Conservation (phyloP, 2,113 vertebrate species). For the Bagarius yarrelli region DNA sequence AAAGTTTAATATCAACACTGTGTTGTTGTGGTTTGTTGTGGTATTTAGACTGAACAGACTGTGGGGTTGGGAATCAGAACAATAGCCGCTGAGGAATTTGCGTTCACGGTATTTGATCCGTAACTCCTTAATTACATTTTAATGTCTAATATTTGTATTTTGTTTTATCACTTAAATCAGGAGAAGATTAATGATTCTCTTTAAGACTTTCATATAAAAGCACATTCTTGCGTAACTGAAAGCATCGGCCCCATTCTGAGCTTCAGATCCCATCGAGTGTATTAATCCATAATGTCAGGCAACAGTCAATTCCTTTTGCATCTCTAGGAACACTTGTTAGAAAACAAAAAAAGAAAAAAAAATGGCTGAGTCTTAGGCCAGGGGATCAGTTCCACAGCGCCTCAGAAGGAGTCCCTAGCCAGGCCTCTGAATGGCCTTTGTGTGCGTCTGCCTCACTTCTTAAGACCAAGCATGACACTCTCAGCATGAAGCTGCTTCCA, state of each 20-base stretch:
- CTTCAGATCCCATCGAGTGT: slow-evolving; percentile 35
- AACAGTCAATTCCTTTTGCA: slow-evolving; percentile 30
- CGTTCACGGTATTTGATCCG: neutral
- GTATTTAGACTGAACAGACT: slow-evolving; percentile 51
- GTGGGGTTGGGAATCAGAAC: neutral
- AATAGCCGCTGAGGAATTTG: neutral
- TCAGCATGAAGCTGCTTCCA: slow-evolving; percentile 45
- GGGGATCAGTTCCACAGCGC: slow-evolving; percentile 67
- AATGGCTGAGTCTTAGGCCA: slow-evolving; percentile 61
- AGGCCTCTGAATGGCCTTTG: slow-evolving; percentile 62
- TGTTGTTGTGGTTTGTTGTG: slow-evolving; percentile 73
- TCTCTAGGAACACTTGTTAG: slow-evolving; percentile 38
- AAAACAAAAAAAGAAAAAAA: slow-evolving; percentile 69
- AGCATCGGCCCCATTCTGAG: slow-evolving; percentile 23
- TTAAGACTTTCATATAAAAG: slow-evolving; percentile 3
- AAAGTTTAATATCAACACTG: slow-evolving; percentile 73
- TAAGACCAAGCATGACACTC: slow-evolving; percentile 66
- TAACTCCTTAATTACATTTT: neutral
- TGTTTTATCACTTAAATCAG: neutral
- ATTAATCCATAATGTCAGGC: slow-evolving; percentile 40
- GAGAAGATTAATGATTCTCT: neutral
- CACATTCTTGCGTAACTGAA: slow-evolving; percentile 16
- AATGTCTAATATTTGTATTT: neutral
- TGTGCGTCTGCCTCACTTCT: slow-evolving; percentile 69
- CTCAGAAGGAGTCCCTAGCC: slow-evolving; percentile 66